Evolutionary conservation across 2,797 vertebrate genomes (phyloP), one percentile per base, ranked within the genome.

Genomic region (Pachyuromys duprasi): DNA sequence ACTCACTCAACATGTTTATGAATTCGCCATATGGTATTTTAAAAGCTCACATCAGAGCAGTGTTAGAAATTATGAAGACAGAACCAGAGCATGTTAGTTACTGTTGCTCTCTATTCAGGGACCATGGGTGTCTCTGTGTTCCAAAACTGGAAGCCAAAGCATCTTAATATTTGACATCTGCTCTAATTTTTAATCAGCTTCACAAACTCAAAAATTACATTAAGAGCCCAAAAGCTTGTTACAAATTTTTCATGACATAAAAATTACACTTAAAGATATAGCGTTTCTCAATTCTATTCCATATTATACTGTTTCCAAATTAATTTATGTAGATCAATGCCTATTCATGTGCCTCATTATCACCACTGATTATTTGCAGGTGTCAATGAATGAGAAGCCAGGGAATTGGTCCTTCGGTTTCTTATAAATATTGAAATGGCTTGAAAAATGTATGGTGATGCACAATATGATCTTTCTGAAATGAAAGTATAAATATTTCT

Each of bases 91-190:
- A 90, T 94, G 89, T 92, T 97, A 95, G 90, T 80, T 97, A 97
- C 96, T 97, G 93, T n/a, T 97, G 96, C 90, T 97, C 97, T 98
- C 96, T 83, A 96, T 98, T 98, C 97, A 90, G 97, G 33, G 67
- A 97, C 93, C 72, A 78, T 5, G 86, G 95, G 93, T 72, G 80
- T 89, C 94, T 94, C 92, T 95, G 55, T 90, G 49, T 96, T 96
- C 97, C 97, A 97, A 94, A 97, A 98, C 74, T 80, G 94, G 53
- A 95, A 98, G 98, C 98, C 98, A 98, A 98, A 97, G 94, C 70
- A 94, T 96, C 97, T 98, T 95, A 96, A 94, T 96, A 98, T 98
- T 98, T 98, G 98, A 97, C 92, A 97, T 98, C 94, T 96, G 96
- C 86, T 96, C 95, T 96, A 93, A 96, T 33, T 98, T 98, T 96